phyloP scores from a whole-genome alignment of 2,113 vertebrate genomes.

The Semnopithecus entellus region DNA sequence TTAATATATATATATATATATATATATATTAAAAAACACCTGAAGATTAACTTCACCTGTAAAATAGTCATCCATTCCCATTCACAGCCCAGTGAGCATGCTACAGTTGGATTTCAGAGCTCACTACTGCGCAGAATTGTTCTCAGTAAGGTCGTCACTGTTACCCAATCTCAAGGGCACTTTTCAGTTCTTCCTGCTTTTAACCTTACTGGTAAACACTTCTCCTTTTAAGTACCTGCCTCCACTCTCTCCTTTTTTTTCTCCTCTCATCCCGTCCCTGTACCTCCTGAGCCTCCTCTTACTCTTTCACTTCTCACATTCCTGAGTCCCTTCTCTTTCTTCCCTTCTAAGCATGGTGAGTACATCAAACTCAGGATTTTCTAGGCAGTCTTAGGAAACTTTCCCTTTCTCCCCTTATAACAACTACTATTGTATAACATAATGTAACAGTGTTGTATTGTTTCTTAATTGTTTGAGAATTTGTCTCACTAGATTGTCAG shows the following conservation, averaged over 20 bases:
- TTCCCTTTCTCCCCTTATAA: background rate
- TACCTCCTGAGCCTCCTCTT: background rate
- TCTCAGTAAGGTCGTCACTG: background rate
- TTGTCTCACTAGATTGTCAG: background rate
- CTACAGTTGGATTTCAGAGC: background rate
- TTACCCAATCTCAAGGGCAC: background rate
- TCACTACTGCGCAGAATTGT: background rate
- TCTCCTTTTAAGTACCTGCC: background rate
- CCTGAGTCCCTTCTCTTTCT: background rate
- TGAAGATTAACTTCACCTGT: background rate
- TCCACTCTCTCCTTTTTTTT: background rate
- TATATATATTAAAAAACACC: no score
- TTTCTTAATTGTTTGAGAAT: background rate
- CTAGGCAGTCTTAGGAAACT: background rate
- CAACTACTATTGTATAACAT: background rate
- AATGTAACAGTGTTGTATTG: background rate
- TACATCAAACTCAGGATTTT: background rate
- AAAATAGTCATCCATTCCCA: background rate
- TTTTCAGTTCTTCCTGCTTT: conserved; percentile 28
- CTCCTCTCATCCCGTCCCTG: accelerated
- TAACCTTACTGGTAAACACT: background rate
- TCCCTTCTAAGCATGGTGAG: background rate
- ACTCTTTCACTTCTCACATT: background rate
- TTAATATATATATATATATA: background rate
- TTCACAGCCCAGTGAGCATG: background rate